These are phyloP conservation scores for Ischnura elegans DNA, from an alignment of 2,888 invertebrate species.

Conservation along the genomic window DNA sequence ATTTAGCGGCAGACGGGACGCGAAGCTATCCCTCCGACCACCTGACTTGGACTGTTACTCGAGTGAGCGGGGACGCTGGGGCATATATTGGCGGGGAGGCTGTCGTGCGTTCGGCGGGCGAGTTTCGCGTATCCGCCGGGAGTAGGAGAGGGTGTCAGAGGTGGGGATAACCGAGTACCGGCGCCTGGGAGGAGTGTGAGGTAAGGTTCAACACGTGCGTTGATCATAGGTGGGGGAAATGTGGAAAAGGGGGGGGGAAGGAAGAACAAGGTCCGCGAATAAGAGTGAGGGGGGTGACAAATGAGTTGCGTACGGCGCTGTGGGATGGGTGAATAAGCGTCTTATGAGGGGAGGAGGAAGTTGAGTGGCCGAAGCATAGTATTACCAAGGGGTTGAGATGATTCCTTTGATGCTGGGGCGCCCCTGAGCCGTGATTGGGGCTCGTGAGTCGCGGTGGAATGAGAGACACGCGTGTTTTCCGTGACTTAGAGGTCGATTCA, in stretches of 20 bases:
- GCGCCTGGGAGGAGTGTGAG: not conserved
- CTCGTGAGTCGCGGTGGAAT: not conserved
- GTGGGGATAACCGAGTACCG: not conserved
- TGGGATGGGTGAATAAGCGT: not conserved
- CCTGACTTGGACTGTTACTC: slow-evolving; percentile 48
- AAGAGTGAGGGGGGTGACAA: not conserved
- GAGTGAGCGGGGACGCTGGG: not conserved
- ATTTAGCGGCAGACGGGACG: not conserved
- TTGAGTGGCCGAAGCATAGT: not conserved
- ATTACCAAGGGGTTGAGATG: not conserved
- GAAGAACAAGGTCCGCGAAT: not conserved
- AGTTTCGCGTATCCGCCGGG: not conserved
- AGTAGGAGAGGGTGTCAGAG: not conserved
- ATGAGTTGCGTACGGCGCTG: not conserved
- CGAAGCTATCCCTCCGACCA: slow-evolving; percentile 25
- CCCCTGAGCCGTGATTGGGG: not conserved
- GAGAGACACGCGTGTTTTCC: not conserved
- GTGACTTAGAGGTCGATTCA: not conserved
- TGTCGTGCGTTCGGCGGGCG: not conserved
- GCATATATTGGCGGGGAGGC: slow-evolving; percentile 62
- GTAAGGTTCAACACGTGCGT: not conserved
- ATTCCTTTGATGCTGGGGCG: not conserved
- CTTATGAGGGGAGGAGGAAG: not conserved
- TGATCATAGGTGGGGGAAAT: not conserved
- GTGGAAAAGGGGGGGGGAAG: not conserved